phyloP scores from a whole-genome alignment of 2,113 vertebrate genomes.

The Acanthochromis polyacanthus region DNA sequence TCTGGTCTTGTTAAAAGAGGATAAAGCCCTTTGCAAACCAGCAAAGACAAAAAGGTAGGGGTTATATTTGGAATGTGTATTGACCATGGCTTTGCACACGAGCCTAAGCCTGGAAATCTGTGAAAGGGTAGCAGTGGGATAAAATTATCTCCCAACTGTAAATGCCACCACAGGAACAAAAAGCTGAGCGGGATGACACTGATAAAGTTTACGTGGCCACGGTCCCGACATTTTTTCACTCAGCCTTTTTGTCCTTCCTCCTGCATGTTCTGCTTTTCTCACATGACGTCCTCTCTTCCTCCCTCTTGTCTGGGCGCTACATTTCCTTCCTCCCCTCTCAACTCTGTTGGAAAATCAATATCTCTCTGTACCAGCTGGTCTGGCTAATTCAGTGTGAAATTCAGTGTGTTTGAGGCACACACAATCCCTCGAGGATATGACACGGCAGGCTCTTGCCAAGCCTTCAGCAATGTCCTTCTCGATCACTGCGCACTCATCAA shows the following conservation, averaged over 20 bases:
- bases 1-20: constrained; percentile 53
- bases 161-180: constrained; percentile 31
- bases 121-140: constrained; percentile 29
- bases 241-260: constrained; percentile 51
- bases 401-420: constrained; percentile 71
- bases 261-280: constrained; percentile 46
- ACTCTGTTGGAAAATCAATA: constrained; percentile 78
- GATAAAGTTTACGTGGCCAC: constrained; percentile 44
- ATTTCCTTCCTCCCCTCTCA: constrained; percentile 62
- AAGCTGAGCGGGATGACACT: constrained; percentile 34
- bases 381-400: constrained; percentile 82
- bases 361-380: constrained; percentile 80
- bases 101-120: constrained; percentile 16
- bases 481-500: constrained; percentile 64
- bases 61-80: constrained; percentile 50
- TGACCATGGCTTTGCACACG: constrained; percentile 30
- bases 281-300: constrained; percentile 25
- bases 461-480: constrained; percentile 62
- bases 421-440: constrained; percentile 70
- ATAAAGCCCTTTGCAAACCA: constrained; percentile 60
- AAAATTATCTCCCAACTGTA: constrained; percentile 23
- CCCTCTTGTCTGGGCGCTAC: constrained; percentile 52
- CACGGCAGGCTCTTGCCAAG: constrained; percentile 55
- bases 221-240: constrained; percentile 42
- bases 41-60: constrained; percentile 40